phyloP scores from a whole-genome alignment of 2,113 vertebrate species.

The Peromyscus californicus region DNA sequence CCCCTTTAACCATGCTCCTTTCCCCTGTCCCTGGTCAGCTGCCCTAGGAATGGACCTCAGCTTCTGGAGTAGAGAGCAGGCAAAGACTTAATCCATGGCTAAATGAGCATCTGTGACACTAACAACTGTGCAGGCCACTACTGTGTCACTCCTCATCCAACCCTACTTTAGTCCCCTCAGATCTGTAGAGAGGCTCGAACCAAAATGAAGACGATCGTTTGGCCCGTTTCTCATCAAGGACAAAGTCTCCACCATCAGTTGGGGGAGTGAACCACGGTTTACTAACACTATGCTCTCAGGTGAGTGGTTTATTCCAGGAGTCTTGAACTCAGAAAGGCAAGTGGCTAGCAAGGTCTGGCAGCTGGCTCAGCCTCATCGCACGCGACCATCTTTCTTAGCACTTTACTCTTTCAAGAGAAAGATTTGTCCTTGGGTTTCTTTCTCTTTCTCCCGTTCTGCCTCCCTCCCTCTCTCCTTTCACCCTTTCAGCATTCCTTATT shows the following conservation, averaged over 20 bases:
- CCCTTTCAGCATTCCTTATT: not conserved
- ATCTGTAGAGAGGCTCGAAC: not conserved
- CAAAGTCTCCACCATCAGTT: not conserved
- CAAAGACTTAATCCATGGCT: not conserved
- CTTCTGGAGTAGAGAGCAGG: not conserved
- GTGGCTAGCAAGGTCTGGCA: not conserved
- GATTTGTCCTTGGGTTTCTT: not conserved
- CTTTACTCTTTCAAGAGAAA: constrained; percentile 20
- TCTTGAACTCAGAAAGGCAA: not conserved
- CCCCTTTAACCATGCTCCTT: not conserved
- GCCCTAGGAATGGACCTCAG: not conserved
- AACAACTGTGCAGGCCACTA: not conserved
- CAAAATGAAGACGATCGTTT: not conserved
- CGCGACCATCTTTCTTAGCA: not conserved
- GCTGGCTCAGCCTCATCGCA: not conserved
- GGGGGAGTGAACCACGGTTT: not conserved
- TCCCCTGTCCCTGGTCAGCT: not conserved
- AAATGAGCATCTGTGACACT: not conserved
- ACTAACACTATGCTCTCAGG: not conserved
- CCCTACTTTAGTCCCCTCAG: not conserved
- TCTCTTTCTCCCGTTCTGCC: not conserved
- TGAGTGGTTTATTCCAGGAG: not conserved
- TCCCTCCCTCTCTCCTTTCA: not conserved
- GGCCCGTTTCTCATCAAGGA: not conserved
- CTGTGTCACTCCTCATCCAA: not conserved